Base-by-base conservation (phyloP, 2,113 vertebrate species). In the Bos javanicus region DNA sequence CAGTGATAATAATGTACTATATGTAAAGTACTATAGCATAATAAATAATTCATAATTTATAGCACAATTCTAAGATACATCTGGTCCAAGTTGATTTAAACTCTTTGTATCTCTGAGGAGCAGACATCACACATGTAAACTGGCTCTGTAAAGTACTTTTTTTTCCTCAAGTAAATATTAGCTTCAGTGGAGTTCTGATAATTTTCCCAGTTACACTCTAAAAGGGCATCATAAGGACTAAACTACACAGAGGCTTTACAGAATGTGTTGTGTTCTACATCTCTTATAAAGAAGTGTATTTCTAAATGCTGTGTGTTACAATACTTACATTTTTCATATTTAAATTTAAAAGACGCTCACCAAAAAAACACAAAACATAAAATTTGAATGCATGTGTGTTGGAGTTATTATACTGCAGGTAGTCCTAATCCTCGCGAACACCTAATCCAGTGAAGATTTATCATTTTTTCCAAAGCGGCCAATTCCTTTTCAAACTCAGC, bases 301-400 rank as follows among this genome's bases (percentile, higher is more conserved):
- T 99, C 98, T 99, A 99, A 99, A 99, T 99, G 99, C 99, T 99
- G 99, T 98, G 99, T 98, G 98, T 98, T 99, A 98, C 93, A 98
- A 99, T 99, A 99, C 96, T 98, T 99, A 99, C 76, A 96, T 97
- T 98, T 99, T 98, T 88, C 5, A 39, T 33, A 94, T 93, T 99
- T 99, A 99, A 99, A 99, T 98, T 98, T 99, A 99, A 99, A 98
- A 97, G 99, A 99, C 98, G 99, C 99, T 99, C 99, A 74, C 99
- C 99, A 99, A 99, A 39, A 99, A 99, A 98, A 99, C 99, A 99
- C 99, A 99, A 99, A 99, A 99, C 99, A 99, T 99, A 99, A 99
- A 99, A 99, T 99, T 99, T 99, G 99, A 99, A 48, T 36, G 99
- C 99, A 99, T 99, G 97, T 98, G 98, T 99, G 98, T 99, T 99